Evolutionary conservation across 2,797 vertebrate species (phyloP).

Genomic region (Lateolabrax maculatus): DNA sequence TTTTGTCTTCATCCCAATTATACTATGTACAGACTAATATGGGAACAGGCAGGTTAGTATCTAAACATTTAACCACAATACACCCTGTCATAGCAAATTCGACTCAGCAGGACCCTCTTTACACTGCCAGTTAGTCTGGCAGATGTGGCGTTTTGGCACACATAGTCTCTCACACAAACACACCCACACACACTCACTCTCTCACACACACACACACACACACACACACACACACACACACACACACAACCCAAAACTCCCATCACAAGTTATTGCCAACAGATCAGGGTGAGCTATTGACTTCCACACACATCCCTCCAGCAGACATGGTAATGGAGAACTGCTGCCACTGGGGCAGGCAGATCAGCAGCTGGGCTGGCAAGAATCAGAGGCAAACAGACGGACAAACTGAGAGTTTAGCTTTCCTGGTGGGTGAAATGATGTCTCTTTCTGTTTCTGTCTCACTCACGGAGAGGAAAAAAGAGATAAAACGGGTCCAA

Average conservation of each 20-base stretch:
- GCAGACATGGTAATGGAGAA: slow-evolving; percentile 62
- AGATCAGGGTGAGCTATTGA: slow-evolving; percentile 66
- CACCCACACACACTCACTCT: slow-evolving; percentile 23
- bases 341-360: slow-evolving; percentile 53
- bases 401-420: slow-evolving; percentile 32
- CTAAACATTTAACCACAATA: slow-evolving; percentile 47
- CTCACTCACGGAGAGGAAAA: slow-evolving; percentile 8
- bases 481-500: slow-evolving; percentile 32
- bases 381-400: slow-evolving; percentile 50
- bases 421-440: slow-evolving; percentile 37
- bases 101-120: slow-evolving; percentile 54
- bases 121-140: slow-evolving; percentile 44
- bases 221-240: slow-evolving; percentile 29
- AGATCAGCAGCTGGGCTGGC: slow-evolving; percentile 66
- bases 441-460: slow-evolving; percentile 43
- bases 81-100: slow-evolving; percentile 57
- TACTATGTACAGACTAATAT: slow-evolving; percentile 8
- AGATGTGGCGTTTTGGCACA: slow-evolving; percentile 53
- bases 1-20: slow-evolving; percentile 30
- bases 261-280: slow-evolving; percentile 52
- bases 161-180: slow-evolving; percentile 22
- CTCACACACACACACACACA: slow-evolving; percentile 26
- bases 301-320: slow-evolving; percentile 53
- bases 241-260: slow-evolving; percentile 33
- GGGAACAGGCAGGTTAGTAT: slow-evolving; percentile 45